Evolutionary conservation across 2,888 invertebrate species (phyloP), one percentile per base, ranked within the genome.

Genomic region (Heliconius erato): DNA sequence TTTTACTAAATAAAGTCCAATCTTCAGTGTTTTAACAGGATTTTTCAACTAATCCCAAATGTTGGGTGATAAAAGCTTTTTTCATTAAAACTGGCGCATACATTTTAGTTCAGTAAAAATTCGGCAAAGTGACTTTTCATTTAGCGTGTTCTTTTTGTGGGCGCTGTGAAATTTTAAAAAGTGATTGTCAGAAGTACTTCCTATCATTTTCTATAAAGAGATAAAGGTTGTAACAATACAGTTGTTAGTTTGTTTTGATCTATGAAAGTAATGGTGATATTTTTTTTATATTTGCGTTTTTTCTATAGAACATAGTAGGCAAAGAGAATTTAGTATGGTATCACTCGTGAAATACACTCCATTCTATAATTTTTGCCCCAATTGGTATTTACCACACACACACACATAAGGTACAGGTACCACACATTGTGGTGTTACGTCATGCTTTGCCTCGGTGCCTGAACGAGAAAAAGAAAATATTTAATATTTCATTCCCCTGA

Each of bases 1-100:
- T n/a, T n/a, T 11, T 23, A 74, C 7, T 74, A 74, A 74, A 74
- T 16, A 26, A 74, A 74, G 28, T 32, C 12, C 28, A 76, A 76
- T 28, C 85, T 87, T 87, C 86, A 86, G 87, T 85, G 67, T 63
- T 69, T 49, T 74, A 54, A 68, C 44, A 76, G n/a, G 71, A 80
- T 59, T 76, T 76, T 35, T 11, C 35, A 59, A 67, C 68, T 77
- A 23, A 65, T 72, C 49, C 76, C 71, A 63, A 82, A 71, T 59
- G 72, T 67, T 74, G 59, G 5, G 49, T 44, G 40, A 59, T 82
- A 71, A 71, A 81, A 77, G 44, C 69, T 26, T 69, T 81, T 72
- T 71, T 71, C 77, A 77, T 44, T 71, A 77, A 81, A 77, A 77
- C 81, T 69, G 32, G 44, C 23, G 28, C 49, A 67, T 32, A 49